phyloP scores from a whole-genome alignment of 1,140 invertebrate genomes.

The Magallana gigas region DNA sequence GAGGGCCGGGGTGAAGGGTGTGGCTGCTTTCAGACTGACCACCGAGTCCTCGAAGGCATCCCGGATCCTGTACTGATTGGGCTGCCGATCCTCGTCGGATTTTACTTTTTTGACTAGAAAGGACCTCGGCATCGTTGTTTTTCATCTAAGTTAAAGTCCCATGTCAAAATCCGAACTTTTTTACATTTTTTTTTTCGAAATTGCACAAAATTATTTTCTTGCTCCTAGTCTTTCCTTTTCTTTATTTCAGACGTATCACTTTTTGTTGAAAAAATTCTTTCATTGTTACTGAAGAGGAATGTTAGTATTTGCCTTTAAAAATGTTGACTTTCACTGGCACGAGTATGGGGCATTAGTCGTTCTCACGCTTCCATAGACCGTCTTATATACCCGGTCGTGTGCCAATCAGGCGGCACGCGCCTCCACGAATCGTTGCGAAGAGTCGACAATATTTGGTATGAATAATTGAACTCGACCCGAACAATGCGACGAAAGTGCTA shows the following conservation, averaged over 20 bases:
- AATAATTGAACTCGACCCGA: constrained; percentile 55
- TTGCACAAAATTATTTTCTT: neutral
- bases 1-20: constrained; percentile 68
- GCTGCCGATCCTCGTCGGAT: constrained; percentile 71
- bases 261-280: too few species aligned
- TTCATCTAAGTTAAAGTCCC: neutral
- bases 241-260: too few species aligned
- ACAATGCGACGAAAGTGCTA: constrained; percentile 51
- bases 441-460: constrained; percentile 52
- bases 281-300: too few species aligned
- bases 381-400: constrained; percentile 45
- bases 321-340: constrained; percentile 1
- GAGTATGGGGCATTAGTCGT: constrained; percentile 12
- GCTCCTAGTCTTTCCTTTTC: too few species aligned
- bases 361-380: constrained; percentile 24
- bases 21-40: constrained; percentile 67
- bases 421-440: constrained; percentile 53
- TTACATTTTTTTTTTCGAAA: constrained; percentile 7
- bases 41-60: constrained; percentile 63
- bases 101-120: constrained; percentile 80
- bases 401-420: constrained; percentile 52
- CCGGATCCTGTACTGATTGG: constrained; percentile 62
- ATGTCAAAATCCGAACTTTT: neutral
- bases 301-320: neutral
- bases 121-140: constrained; percentile 77